Conservation (phyloP, 2,113 vertebrate species). For the Tautogolabrus adspersus region DNA sequence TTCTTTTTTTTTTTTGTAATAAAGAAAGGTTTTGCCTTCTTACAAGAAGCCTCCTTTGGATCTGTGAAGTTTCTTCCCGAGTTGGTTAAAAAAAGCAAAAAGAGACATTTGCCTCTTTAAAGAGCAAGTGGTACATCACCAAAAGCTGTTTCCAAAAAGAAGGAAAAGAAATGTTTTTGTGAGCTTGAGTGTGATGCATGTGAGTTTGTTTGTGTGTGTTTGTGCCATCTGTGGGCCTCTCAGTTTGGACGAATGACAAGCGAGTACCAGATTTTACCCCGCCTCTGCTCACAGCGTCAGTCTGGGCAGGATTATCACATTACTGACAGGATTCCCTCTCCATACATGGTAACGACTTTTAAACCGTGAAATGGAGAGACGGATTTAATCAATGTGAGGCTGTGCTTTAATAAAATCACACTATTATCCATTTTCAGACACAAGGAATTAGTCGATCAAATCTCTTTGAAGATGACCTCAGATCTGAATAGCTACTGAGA, state of each 20-base stretch:
- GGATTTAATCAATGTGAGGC: constrained; percentile 48
- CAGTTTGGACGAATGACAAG: constrained; percentile 28
- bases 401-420: constrained; percentile 57
- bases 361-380: constrained; percentile 53
- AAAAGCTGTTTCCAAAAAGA: background rate
- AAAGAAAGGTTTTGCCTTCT: constrained; percentile 6
- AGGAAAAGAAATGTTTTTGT: background rate
- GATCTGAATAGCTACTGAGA: constrained; percentile 9
- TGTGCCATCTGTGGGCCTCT: constrained; percentile 9
- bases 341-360: constrained; percentile 55
- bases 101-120: constrained; percentile 20
- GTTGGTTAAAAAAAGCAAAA: constrained; percentile 24
- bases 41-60: constrained; percentile 7
- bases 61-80: background rate
- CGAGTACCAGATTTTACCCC: constrained; percentile 23
- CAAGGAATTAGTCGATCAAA: constrained; percentile 47
- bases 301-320: constrained; percentile 59
- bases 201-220: constrained; percentile 21
- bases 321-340: constrained; percentile 61
- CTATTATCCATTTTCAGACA: constrained; percentile 48
- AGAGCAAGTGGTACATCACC: constrained; percentile 14
- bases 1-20: constrained; percentile 3
- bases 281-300: constrained; percentile 38
- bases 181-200: constrained; percentile 14
- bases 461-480: constrained; percentile 50